Evolutionary conservation across 2,797 vertebrate species (phyloP).

Genomic region (Gymnothorax javanicus): DNA sequence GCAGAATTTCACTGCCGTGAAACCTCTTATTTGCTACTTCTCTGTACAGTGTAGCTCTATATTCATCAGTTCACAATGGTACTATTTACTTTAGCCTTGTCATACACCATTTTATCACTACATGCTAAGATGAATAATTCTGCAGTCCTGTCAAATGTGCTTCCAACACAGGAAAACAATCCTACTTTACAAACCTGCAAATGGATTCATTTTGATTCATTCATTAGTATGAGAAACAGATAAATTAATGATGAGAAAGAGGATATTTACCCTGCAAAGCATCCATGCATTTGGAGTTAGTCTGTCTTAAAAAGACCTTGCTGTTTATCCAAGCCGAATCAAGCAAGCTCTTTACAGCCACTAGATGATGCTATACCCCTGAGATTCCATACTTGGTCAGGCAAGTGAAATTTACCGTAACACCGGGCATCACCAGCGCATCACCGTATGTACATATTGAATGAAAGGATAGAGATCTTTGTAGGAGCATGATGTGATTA

Average conservation of each 20-base stretch:
- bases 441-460: not conserved
- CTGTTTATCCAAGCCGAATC: not conserved
- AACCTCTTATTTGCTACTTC: not conserved
- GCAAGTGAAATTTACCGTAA: not conserved
- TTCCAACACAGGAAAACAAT: not conserved
- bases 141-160: not conserved
- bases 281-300: too few species aligned
- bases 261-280: not conserved
- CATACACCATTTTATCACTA: not conserved
- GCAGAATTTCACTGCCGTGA: not conserved
- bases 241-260: not conserved
- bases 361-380: slow-evolving; percentile 26
- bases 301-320: too few species aligned
- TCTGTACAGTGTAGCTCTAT: not conserved
- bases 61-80: not conserved
- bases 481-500: not conserved
- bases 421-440: not conserved
- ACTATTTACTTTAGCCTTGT: not conserved
- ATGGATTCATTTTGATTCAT: not conserved
- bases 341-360: not conserved
- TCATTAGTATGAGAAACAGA: not conserved
- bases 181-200: not conserved
- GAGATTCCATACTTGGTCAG: not conserved
- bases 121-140: not conserved
- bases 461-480: not conserved